Evolutionary conservation across 2,888 invertebrate species (phyloP), one percentile per base, ranked within the genome.

Genomic region (Drosophila algonquin): DNA sequence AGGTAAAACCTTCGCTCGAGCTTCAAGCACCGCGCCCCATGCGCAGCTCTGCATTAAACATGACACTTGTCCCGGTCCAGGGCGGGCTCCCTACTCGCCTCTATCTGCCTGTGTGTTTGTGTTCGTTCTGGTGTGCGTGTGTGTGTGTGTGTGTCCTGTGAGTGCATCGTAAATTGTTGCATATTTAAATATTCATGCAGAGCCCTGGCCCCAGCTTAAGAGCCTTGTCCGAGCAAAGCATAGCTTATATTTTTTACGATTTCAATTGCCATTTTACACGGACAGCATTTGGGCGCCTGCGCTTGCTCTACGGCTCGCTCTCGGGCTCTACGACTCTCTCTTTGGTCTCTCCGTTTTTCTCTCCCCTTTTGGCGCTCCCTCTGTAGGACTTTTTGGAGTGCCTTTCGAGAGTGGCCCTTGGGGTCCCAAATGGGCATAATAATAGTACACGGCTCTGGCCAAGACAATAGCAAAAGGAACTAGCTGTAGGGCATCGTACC

Each of bases 161-260:
- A 45, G 63, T 76, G 86, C 83, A 83, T 63, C 73, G 73, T 76
- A 87, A 84, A 87, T 89, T 89, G 85, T 85, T 89, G 87, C 85
- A 79, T 71, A 76, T 84, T 75, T 69, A 77, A 81, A 71, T 76
- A 71, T 54, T 72, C 57, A 69, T 79, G 79, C 74, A 64, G 58
- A 40, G 14, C 14, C 75, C 62, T 54, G 70, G 77, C 68, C 65
- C 65, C 51, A 52, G 61, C 48, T 45, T 60, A 63, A 50, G 51
- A 59, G 52, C 52, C 50, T 2, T n/a, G 14, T 40, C 45, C 47
- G 67, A 64, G 76, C 76, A 52, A 71, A 50, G 60, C 72, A 63
- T 75, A 70, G 67, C 76, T 63, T 80, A 52, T 80, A 57, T 73
- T 73, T 63, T 69, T 68, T 75, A 69, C 73, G 62, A 67, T 80